Percentiles rank a stretch among this genome's conserved stretches.
Evolutionary conservation across 2,113 vertebrate genomes (phyloP).

Genomic region (Corapipo altera): DNA sequence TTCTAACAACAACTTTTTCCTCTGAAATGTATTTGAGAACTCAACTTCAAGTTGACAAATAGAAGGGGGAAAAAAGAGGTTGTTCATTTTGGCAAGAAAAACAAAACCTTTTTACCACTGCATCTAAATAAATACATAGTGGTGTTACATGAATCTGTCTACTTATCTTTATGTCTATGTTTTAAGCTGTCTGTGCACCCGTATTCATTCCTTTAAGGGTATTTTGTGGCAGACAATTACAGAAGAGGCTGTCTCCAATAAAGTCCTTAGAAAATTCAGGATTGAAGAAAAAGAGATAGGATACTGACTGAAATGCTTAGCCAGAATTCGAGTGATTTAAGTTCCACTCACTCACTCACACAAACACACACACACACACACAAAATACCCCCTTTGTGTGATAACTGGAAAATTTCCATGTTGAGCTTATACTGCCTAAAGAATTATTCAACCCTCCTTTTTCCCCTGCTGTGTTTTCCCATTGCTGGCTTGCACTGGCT

Average conservation of each 20-base stretch:
- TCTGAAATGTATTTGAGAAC: neutral
- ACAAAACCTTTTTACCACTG: neutral
- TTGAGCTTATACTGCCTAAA: neutral
- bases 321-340: neutral
- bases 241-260: neutral
- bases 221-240: neutral
- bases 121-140: neutral
- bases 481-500: neutral
- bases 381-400: neutral
- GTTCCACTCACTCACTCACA: neutral
- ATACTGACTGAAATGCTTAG: neutral
- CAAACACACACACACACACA: rapidly evolving
- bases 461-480: neutral
- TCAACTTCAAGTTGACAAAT: neutral
- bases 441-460: neutral
- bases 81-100: neutral
- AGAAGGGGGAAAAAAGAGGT: neutral
- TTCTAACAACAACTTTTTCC: neutral
- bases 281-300: neutral
- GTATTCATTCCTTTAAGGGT: neutral
- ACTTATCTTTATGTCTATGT: neutral
- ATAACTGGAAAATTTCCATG: neutral
- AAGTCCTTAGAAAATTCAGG: neutral
- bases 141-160: neutral
- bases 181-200: neutral